Conservation (phyloP, 2,113 vertebrate species). For the Carollia perspicillata region DNA sequence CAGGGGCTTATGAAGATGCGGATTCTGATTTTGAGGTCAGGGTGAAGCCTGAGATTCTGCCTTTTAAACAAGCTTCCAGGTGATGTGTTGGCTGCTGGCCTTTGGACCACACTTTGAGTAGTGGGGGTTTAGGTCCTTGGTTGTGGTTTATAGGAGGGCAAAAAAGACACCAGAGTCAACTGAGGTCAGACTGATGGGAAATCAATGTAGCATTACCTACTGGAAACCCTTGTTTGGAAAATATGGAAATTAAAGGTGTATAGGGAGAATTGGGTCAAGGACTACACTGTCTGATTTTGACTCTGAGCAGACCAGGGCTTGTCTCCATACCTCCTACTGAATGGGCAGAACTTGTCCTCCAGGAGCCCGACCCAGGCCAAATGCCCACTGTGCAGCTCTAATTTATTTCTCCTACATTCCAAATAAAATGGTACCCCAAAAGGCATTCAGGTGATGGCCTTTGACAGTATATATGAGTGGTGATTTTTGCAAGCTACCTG, state of each 20-base stretch:
- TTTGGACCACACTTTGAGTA: not conserved
- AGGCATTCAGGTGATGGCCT: not conserved
- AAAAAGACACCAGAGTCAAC: not conserved
- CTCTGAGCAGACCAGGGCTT: not conserved
- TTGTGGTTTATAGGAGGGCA: not conserved
- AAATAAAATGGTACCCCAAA: not conserved
- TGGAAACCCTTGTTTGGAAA: not conserved
- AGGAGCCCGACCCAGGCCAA: not conserved
- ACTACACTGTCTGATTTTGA: not conserved
- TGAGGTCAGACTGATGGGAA: not conserved
- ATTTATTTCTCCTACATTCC: not conserved
- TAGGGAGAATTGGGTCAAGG: not conserved
- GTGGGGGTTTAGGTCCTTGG: not conserved
- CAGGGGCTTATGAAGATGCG: not conserved
- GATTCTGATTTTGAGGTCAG: not conserved
- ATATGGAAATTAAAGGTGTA: not conserved
- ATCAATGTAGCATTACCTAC: not conserved
- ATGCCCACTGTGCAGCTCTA: not conserved
- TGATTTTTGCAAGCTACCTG: not conserved
- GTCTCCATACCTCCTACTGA: not conserved
- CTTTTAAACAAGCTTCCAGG: not conserved
- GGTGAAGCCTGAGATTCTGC: not conserved
- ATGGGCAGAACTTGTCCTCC: not conserved
- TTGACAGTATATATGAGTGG: not conserved
- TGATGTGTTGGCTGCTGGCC: too few species aligned